Conservation (phyloP, 2,888 invertebrate genomes). For the Eledona agricola region DNA sequence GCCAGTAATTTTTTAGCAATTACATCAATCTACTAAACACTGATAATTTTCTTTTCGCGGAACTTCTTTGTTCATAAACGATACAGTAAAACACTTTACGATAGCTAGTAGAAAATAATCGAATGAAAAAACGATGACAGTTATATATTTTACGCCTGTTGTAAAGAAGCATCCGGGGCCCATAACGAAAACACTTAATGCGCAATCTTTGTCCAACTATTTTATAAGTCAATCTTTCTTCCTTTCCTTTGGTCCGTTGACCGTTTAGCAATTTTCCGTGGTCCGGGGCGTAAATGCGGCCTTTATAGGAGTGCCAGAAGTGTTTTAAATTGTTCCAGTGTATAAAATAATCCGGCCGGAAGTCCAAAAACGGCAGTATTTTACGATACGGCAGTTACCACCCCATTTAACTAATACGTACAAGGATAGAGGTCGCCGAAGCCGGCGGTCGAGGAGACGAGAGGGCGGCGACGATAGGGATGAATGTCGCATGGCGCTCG, state of each 20-base stretch:
- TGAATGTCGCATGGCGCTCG: constrained; percentile 22
- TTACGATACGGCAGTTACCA: constrained; percentile 41
- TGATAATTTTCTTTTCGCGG: too few relatives aligned
- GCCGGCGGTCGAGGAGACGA: constrained; percentile 5
- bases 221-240: constrained; percentile 17
- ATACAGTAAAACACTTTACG: too few relatives aligned
- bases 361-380: constrained; percentile 40
- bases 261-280: constrained; percentile 20
- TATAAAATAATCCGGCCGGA: constrained; percentile 41
- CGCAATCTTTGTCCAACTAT: constrained; percentile 11
- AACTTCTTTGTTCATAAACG: too few relatives aligned
- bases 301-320: constrained; percentile 35
- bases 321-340: constrained; percentile 41
- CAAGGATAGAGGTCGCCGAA: constrained; percentile 34
- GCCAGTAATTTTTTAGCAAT: too few relatives aligned
- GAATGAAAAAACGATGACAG: too few relatives aligned
- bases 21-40: too few relatives aligned
- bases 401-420: constrained; percentile 41
- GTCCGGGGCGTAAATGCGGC: constrained; percentile 32
- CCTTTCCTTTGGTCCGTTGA: constrained; percentile 3
- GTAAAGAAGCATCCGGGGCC: constrained; percentile 9
- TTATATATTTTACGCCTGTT: constrained; percentile 10
- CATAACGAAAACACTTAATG: constrained; percentile 14
- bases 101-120: too few relatives aligned
- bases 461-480: constrained; percentile 12